phyloP scores from a whole-genome alignment of 2,797 vertebrate genomes.

The Poliocrania exsul region DNA sequence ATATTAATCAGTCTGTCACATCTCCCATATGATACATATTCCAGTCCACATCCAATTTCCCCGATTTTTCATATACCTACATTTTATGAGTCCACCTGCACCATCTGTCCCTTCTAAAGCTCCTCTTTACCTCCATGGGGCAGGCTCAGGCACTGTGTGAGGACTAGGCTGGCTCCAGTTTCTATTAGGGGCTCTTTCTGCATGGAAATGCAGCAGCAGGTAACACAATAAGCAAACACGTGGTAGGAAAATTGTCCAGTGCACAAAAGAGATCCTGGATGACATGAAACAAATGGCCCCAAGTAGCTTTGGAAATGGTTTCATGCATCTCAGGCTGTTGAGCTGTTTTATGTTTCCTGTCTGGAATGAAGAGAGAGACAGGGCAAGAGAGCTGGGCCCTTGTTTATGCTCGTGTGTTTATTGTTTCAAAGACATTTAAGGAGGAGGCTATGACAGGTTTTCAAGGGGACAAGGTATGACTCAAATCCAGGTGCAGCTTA shows the following conservation, averaged over 20 bases:
- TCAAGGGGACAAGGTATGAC: conserved; percentile 67
- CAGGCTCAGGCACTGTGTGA: not conserved
- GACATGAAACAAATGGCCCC: conserved; percentile 54
- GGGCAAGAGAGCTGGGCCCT: conserved; percentile 28
- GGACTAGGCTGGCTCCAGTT: not conserved
- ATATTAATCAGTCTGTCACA: not conserved
- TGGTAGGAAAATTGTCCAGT: conserved; percentile 42
- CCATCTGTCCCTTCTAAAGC: not conserved
- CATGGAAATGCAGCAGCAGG: conserved; percentile 24
- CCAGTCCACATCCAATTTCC: not conserved
- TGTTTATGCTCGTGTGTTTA: conserved; percentile 68
- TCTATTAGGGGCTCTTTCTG: not conserved
- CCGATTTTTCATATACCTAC: rapidly evolving
- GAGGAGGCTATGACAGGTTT: conserved; percentile 66
- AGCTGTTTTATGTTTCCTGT: conserved; percentile 70
- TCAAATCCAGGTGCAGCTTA: conserved; percentile 71
- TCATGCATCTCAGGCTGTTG: conserved; percentile 55
- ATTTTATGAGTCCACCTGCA: not conserved
- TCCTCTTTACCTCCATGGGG: not conserved
- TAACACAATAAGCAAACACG: conserved; percentile 40
- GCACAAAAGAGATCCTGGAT: conserved; percentile 54
- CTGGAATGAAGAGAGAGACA: conserved; percentile 43
- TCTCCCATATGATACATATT: not conserved
- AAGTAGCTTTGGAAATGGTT: conserved; percentile 62
- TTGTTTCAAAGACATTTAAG: conserved; percentile 58